Base-by-base conservation (phyloP, 1,140 invertebrate species). In the Onthophagus taurus region DNA sequence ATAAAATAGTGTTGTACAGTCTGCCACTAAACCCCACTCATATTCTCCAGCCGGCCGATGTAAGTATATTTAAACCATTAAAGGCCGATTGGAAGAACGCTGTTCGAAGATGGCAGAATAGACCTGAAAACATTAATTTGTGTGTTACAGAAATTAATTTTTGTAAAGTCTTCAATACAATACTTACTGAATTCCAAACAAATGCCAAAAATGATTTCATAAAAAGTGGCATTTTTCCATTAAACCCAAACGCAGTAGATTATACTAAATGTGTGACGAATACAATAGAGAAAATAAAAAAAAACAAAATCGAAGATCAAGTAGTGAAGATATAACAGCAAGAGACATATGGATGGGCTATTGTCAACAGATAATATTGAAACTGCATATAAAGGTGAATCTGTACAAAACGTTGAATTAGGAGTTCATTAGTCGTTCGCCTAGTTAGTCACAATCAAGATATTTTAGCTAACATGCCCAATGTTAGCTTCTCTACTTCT, bases 1-100 rank as follows among this genome's bases (percentile, higher is more conserved):
- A 48, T 23, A 31, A 21, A 13, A 48, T 48, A 26, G 21, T 38
- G 9, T 16, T 48, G 13, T 46, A 46, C 11, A 21, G 29, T 3
- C 42, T 48, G 30, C 33, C 47, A 6, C 33, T 17, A 3, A 44
- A 44, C 19, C 21, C 30, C 8, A 35, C 42, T 2, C 42, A 44
- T 44, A 12, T 44, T 4, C 3, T 44, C 30, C 42, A 44, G 16
- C 30, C 42, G 3, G 31, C 42, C 4, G 31, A 44, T 31, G 39
- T 30, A 11, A 30, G 39, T 14, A 26, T 42, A 8, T 44, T 44
- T 19, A 44, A 44, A 16, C 42, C 31, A 11, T 21, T 44, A 9
- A 35, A 44, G 24, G 12, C 17, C 7, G 16, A 35, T 3, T 44
- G 31, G 42, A 38, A 23, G 20, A 33, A 30, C 3, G 14, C 30